Conservation (phyloP, 2,888 invertebrate species). For the Hybos culiciformis region DNA sequence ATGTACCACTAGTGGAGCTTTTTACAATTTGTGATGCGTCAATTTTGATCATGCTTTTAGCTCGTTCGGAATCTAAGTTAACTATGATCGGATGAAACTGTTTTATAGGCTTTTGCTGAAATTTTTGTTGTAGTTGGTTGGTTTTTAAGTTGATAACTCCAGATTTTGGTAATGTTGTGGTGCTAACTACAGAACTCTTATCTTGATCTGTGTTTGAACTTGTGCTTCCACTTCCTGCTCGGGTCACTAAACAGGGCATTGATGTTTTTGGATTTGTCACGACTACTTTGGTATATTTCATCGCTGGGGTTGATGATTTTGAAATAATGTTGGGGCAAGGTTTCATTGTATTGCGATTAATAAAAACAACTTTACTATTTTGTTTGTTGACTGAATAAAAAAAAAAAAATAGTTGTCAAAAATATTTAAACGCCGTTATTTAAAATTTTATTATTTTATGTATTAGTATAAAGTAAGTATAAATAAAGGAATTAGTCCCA, state of each 20-base stretch:
- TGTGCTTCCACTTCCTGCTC: constrained; percentile 5
- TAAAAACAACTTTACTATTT: constrained; percentile 28
- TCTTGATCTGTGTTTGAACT: background rate
- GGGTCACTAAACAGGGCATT: constrained; percentile 11
- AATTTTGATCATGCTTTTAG: constrained; percentile 15
- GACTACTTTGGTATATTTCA: constrained; percentile 26
- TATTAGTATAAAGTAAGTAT: no score
- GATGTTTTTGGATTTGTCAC: constrained; percentile 24
- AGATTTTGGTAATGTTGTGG: background rate
- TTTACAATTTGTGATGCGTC: constrained; percentile 9
- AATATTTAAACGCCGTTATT: no score
- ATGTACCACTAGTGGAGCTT: no score
- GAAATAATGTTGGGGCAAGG: constrained; percentile 26
- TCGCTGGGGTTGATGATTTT: constrained; percentile 21
- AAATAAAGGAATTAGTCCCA: no score
- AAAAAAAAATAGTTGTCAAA: no score
- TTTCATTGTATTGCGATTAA: constrained; percentile 33
- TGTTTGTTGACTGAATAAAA: no score
- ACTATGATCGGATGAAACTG: constrained; percentile 15
- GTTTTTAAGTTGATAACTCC: constrained; percentile 6
- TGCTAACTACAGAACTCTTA: background rate
- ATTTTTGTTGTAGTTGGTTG: constrained; percentile 2
- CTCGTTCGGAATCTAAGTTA: constrained; percentile 14
- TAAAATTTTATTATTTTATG: no score
- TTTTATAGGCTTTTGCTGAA: constrained; percentile 4